phyloP scores from a whole-genome alignment of 2,888 invertebrate species.

The Salticus scenicus region DNA sequence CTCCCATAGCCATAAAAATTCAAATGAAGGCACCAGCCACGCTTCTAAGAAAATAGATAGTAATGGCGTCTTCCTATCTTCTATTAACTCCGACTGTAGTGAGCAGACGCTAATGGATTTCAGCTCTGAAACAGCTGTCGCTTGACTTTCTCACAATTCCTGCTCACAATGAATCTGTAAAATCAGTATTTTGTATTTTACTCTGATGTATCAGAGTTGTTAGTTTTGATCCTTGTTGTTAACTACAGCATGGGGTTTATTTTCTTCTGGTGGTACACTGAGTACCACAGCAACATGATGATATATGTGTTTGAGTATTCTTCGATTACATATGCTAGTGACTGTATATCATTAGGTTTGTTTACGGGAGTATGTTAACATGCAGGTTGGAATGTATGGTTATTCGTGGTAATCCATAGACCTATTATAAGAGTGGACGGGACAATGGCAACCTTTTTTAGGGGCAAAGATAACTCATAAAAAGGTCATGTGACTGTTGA shows the following conservation, averaged over 20 bases:
- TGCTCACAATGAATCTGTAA: neutral
- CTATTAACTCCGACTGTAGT: constrained; percentile 18
- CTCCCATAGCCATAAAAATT: neutral
- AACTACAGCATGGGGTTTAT: neutral
- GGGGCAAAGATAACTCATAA: too few relatives aligned
- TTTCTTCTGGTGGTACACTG: constrained; percentile 9
- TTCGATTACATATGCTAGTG: constrained; percentile 10
- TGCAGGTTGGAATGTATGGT: neutral
- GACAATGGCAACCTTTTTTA: too few relatives aligned
- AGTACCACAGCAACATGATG: constrained; percentile 6
- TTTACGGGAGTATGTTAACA: neutral
- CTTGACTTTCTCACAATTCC: constrained; percentile 22
- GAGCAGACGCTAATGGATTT: constrained; percentile 29
- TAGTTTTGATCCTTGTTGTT: constrained; percentile 20
- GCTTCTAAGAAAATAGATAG: neutral
- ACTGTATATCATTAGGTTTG: constrained; percentile 17
- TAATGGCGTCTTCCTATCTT: neutral
- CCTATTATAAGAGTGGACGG: too few relatives aligned
- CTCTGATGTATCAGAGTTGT: constrained; percentile 18
- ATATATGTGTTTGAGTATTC: constrained; percentile 26
- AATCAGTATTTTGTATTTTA: constrained; percentile 27
- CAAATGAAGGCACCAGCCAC: neutral
- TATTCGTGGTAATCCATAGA: neutral
- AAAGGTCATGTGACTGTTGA: too few relatives aligned
- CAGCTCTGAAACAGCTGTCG: constrained; percentile 61